These are phyloP conservation scores for Phlogophora meticulosa DNA, from an alignment of 2,888 invertebrate genomes.

Conservation along the genomic window DNA sequence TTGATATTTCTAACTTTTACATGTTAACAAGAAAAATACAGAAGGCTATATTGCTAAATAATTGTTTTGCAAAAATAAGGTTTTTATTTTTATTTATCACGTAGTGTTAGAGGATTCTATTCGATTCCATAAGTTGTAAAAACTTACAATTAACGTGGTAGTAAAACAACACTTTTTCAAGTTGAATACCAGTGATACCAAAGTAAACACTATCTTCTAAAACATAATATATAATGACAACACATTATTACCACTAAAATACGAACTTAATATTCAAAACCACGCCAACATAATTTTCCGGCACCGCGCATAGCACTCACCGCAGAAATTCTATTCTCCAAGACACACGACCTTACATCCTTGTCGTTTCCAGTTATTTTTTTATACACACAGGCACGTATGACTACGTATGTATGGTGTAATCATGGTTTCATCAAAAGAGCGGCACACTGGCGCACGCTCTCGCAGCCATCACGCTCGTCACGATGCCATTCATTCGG, in stretches of 20 bases:
- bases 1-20: not conserved
- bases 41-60: not conserved
- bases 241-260: constrained; percentile 33
- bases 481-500: constrained; percentile 82
- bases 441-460: constrained; percentile 77
- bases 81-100: not conserved
- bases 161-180: not conserved
- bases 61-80: not conserved
- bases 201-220: constrained; percentile 3
- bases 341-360: constrained; percentile 34
- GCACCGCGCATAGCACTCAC: constrained; percentile 21
- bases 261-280: constrained; percentile 47
- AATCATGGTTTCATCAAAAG: constrained; percentile 89
- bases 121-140: not conserved
- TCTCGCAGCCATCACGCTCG: constrained; percentile 82
- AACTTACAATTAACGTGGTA: not conserved
- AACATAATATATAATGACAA: not conserved
- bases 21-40: not conserved
- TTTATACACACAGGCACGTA: constrained; percentile 64
- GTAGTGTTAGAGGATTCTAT: no score
- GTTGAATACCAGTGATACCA: not conserved
- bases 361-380: constrained; percentile 67
- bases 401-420: constrained; percentile 83
- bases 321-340: constrained; percentile 33
- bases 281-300: constrained; percentile 39